Conservation (phyloP, 2,113 vertebrate species). For the Rhynchomys soricoides region DNA sequence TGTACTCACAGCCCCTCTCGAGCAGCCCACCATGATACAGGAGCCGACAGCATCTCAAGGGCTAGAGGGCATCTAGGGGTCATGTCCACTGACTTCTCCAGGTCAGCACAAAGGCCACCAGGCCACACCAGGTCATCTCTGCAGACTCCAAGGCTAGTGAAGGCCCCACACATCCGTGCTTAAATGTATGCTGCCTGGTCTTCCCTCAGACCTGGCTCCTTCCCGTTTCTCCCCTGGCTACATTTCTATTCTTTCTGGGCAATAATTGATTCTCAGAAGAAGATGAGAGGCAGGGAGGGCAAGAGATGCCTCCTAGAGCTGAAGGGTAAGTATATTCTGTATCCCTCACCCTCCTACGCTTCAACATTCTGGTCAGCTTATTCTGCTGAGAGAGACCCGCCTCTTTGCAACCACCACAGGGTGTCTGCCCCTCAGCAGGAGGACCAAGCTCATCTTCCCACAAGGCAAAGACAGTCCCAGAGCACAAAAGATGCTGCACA, state of each 20-base stretch:
- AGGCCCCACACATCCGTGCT: not conserved
- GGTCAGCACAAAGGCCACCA: not conserved
- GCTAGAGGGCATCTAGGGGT: not conserved
- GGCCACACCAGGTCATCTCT: not conserved
- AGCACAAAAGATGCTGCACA: conserved; percentile 38
- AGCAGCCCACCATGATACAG: not conserved
- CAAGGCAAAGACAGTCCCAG: not conserved
- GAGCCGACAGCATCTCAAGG: not conserved
- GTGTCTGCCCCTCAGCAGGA: not conserved
- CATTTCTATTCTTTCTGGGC: not conserved
- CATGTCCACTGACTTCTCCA: not conserved
- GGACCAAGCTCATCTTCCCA: conserved; percentile 4
- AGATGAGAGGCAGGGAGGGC: not conserved
- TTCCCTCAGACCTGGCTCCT: not conserved
- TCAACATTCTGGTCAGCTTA: conserved; percentile 23
- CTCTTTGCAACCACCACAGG: not conserved
- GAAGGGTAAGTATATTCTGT: not conserved
- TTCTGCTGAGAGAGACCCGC: not conserved
- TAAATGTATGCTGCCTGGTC: not conserved
- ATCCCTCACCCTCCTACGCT: not conserved
- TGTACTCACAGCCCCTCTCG: not conserved
- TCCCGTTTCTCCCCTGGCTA: not conserved
- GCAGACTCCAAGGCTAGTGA: not conserved
- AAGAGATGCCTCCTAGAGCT: not conserved
- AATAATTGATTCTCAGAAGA: not conserved